phyloP scores from a whole-genome alignment of 2,888 invertebrate genomes.

The Ditula angustiorana region DNA sequence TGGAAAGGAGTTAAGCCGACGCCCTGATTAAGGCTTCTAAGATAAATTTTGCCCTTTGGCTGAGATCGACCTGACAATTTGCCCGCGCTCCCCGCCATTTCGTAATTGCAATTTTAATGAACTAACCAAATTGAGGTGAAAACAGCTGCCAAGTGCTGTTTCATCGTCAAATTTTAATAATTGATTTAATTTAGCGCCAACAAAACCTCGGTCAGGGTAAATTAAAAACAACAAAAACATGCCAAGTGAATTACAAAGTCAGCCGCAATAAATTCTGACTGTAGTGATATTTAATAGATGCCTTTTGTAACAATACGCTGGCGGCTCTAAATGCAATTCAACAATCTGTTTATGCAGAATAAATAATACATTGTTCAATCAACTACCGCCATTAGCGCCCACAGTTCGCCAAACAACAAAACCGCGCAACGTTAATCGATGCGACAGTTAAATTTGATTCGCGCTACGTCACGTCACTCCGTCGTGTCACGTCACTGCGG shows the following conservation, averaged over 20 bases:
- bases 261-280: background rate
- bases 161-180: constrained; percentile 18
- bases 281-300: no score
- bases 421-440: background rate
- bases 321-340: no score
- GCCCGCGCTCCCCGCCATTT: constrained; percentile 14
- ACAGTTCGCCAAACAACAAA: background rate
- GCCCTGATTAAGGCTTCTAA: constrained; percentile 35
- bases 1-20: constrained; percentile 39
- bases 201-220: background rate
- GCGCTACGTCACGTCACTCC: background rate
- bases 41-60: constrained; percentile 38
- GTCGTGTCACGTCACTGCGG: background rate
- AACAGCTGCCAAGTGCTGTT: constrained; percentile 28
- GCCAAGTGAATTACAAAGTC: background rate
- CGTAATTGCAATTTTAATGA: constrained; percentile 38
- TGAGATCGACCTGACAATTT: constrained; percentile 36
- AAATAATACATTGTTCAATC: background rate
- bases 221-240: background rate
- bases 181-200: constrained; percentile 16
- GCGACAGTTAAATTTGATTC: constrained; percentile 9
- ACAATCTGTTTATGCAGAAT: background rate
- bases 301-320: no score
- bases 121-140: constrained; percentile 31
- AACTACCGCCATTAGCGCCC: constrained; percentile 1